Conservation (phyloP, 2,113 vertebrate species). For the Motacilla tschutschensis region DNA sequence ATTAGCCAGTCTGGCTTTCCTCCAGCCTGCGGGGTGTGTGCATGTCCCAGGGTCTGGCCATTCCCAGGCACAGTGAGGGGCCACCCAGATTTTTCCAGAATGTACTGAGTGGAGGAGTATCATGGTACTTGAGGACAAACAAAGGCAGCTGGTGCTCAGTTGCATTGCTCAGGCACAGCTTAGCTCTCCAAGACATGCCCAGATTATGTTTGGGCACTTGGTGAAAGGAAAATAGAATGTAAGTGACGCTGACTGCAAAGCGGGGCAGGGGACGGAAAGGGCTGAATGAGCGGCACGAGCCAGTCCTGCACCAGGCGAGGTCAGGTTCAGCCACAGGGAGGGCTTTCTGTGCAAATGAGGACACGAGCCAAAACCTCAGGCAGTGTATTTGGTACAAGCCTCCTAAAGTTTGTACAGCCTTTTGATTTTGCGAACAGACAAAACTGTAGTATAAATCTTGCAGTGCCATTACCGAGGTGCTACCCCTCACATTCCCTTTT, state of each 20-base stretch:
- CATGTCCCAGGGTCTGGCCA: neutral
- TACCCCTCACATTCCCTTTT: neutral
- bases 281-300: neutral
- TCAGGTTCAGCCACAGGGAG: neutral
- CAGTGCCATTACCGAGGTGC: neutral
- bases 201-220: neutral
- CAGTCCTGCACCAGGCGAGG: neutral
- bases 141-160: neutral
- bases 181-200: neutral
- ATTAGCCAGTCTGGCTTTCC: conserved; percentile 1
- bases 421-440: neutral
- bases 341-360: neutral
- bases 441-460: neutral
- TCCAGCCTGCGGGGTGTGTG: neutral
- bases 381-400: neutral
- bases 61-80: neutral
- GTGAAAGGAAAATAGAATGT: neutral
- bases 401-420: neutral
- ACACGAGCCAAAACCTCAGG: fast-evolving
- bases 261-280: fast-evolving
- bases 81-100: neutral
- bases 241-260: fast-evolving
- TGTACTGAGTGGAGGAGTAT: neutral
- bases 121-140: neutral
- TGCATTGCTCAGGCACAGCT: neutral